Base-by-base conservation (phyloP, 2,888 invertebrate genomes). In the Ochropacha duplaris region DNA sequence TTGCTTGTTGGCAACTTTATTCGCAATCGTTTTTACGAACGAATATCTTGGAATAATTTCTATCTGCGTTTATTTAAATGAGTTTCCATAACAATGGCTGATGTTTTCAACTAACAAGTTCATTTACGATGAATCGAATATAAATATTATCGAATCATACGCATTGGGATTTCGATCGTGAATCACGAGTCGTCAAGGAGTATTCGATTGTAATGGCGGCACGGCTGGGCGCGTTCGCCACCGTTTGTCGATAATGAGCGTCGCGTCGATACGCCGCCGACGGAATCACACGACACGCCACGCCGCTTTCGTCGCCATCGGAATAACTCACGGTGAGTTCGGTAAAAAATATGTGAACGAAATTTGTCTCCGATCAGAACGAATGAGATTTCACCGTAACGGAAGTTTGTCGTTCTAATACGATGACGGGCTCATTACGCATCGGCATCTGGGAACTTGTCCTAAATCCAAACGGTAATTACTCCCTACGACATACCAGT, bases 161-260 rank as follows among this genome's bases (percentile, higher is more conserved):
- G 74, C 80, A 77, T 69, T 78, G 74, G 74, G 68, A 80, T 78
- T 78, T 80, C 31, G 31, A 31, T 31, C 87, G 86, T 86, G 86
- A 86, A 85, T 86, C 87, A 87, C 85, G 88, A 88, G 76, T 84
- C 82, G 83, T 87, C 84, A 82, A 80, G 78, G 80, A 76, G 81
- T 79, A 87, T 87, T 83, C 78, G 84, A 86, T 86, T 86, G 83
- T 84, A 81, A 86, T 83, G 79, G 79, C 73, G 69, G 77, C 83
- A 86, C 77, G 86, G 84, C 76, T 86, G 79, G 81, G 77, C 77
- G 88, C 78, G 69, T 72, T 59, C 64, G 31, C 49, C 26, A 19
- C 57, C 39, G 24, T 62, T 44, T 44, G 66, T 71, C 81, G 75
- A 74, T 87, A 87, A 88, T 88, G 85, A 86, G 81, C 84, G 82